phyloP scores from a whole-genome alignment of 2,113 vertebrate genomes.

The Sylvia atricapilla region DNA sequence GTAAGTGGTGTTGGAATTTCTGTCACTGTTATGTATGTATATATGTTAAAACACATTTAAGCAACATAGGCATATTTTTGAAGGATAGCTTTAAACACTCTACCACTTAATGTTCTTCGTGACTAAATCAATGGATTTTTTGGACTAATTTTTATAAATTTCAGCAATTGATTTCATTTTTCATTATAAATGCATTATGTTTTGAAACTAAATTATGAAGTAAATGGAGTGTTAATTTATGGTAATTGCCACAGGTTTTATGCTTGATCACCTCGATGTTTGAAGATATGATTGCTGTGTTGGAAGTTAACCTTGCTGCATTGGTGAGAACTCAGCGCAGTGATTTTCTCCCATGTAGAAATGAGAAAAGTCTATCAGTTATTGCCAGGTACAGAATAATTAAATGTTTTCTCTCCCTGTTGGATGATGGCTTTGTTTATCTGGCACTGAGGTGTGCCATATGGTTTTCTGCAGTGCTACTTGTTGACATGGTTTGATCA shows the following conservation, averaged over 20 bases:
- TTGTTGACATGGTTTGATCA: background rate
- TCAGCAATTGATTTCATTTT: background rate
- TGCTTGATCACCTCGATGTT: slow-evolving; percentile 82
- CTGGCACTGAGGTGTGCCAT: background rate
- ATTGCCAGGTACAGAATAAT: slow-evolving; percentile 78
- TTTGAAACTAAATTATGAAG: background rate
- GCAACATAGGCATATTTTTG: background rate
- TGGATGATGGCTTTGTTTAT: background rate
- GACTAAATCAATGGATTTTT: background rate
- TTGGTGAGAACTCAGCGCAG: slow-evolving; percentile 16
- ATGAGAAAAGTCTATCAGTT: slow-evolving; percentile 60
- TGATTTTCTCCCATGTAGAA: background rate
- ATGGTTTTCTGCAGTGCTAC: background rate
- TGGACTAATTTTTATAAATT: background rate
- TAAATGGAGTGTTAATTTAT: background rate
- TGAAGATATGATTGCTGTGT: slow-evolving; percentile 65
- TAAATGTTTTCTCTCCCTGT: background rate
- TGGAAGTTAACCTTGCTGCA: slow-evolving; percentile 69
- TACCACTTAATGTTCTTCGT: background rate
- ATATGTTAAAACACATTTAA: background rate
- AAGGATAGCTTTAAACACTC: background rate
- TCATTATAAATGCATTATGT: background rate
- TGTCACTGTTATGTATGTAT: background rate
- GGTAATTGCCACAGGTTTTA: slow-evolving; percentile 66
- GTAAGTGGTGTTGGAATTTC: background rate